These are phyloP conservation scores for Mystacornis crossleyi DNA, from an alignment of 2,113 vertebrate species.

Conservation along the genomic window DNA sequence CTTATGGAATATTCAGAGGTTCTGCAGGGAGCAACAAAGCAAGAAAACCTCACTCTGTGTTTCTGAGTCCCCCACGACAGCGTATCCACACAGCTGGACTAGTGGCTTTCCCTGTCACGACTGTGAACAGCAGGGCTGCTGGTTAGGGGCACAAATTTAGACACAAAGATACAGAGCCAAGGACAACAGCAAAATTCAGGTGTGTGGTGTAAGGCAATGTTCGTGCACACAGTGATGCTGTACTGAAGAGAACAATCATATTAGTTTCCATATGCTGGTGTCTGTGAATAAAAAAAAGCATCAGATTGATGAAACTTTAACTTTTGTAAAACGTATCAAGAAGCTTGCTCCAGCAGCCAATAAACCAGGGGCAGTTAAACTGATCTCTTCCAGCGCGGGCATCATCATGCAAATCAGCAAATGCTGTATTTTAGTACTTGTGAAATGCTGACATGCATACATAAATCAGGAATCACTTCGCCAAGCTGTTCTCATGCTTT, in stretches of 20 bases:
- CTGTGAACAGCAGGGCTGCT: neutral
- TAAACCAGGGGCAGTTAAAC: neutral
- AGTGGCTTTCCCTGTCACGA: neutral
- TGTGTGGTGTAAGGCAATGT: neutral
- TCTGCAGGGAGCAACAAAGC: neutral
- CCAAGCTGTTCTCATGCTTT: neutral
- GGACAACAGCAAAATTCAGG: neutral
- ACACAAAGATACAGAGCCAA: neutral
- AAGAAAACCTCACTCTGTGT: neutral
- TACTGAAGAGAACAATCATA: neutral
- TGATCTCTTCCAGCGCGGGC: neutral
- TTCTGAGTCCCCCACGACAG: neutral
- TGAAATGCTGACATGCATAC: constrained; percentile 40
- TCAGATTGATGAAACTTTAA: neutral
- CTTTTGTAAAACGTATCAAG: neutral
- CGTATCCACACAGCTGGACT: neutral
- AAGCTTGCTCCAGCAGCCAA: neutral
- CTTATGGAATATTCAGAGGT: neutral
- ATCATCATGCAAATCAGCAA: constrained; percentile 29
- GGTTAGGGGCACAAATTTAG: neutral
- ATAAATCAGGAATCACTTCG: constrained; percentile 9
- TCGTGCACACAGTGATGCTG: neutral
- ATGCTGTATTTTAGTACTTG: constrained; percentile 9
- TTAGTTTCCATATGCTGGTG: neutral
- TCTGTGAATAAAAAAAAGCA: neutral